Evolutionary conservation across 2,113 vertebrate species (phyloP).

Genomic region (Neolamprologus cancellatus): DNA sequence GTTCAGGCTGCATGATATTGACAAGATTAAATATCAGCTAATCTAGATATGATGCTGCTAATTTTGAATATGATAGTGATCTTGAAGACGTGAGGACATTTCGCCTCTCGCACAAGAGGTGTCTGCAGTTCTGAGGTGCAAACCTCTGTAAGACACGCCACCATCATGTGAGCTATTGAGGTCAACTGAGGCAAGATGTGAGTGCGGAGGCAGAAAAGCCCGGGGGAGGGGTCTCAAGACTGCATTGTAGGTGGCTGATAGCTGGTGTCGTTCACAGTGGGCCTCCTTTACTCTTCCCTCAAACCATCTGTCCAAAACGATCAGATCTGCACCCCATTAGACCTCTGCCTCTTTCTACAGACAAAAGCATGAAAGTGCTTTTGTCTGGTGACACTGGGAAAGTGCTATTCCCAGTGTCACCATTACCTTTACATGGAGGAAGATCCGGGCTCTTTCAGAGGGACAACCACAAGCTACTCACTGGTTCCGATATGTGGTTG

Average conservation of each 20-base stretch:
- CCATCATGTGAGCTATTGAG: not conserved
- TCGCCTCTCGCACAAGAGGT: not conserved
- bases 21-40: not conserved
- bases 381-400: not conserved
- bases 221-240: not conserved
- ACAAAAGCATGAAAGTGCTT: not conserved
- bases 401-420: not conserved
- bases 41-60: not conserved
- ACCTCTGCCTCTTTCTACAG: not conserved
- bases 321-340: not conserved
- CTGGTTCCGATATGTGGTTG: not conserved
- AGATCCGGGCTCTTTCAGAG: not conserved
- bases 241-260: not conserved
- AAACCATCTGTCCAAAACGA: not conserved
- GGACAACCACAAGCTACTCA: not conserved
- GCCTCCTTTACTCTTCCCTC: not conserved
- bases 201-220: not conserved
- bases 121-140: not conserved
- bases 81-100: not conserved
- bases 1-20: fast-evolving
- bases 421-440: not conserved
- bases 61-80: not conserved
- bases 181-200: not conserved
- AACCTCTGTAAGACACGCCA: not conserved
- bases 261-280: not conserved